Evolutionary conservation across 2,888 invertebrate genomes (phyloP).

Genomic region (Podabrus alpinus): DNA sequence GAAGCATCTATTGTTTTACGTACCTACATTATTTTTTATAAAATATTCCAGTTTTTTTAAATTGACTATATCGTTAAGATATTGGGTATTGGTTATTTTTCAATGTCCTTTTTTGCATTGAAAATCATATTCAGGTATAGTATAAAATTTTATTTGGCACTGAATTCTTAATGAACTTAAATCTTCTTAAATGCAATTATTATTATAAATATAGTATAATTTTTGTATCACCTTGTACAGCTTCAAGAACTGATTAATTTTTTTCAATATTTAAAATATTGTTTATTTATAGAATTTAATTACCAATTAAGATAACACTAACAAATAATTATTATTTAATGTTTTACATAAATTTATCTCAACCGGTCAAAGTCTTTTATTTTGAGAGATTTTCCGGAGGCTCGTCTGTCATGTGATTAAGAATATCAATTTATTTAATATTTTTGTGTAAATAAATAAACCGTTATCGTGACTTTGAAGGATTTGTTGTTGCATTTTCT

Average conservation of each 20-base stretch:
- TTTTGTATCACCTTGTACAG: neutral
- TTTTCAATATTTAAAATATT: neutral
- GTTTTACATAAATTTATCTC: neutral
- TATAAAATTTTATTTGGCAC: too few relatives aligned
- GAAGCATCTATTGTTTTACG: neutral
- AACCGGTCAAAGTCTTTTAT: conserved; percentile 4
- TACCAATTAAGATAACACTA: neutral
- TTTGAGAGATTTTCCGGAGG: conserved; percentile 5
- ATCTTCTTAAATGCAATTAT: too few relatives aligned
- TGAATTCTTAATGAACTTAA: too few relatives aligned
- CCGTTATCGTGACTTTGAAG: neutral
- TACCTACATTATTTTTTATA: neutral
- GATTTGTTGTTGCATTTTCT: neutral
- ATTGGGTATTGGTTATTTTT: too few relatives aligned
- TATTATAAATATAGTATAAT: too few relatives aligned
- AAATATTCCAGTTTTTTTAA: too few relatives aligned
- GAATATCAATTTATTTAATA: neutral
- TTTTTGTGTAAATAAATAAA: neutral
- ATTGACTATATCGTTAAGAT: too few relatives aligned
- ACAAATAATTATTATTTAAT: neutral
- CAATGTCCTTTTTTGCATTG: too few relatives aligned
- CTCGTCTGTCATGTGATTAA: conserved; percentile 16
- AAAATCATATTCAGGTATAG: too few relatives aligned
- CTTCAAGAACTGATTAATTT: neutral
- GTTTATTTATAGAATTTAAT: neutral